Conservation (phyloP, 2,113 vertebrate species). For the Holacanthus passer region DNA sequence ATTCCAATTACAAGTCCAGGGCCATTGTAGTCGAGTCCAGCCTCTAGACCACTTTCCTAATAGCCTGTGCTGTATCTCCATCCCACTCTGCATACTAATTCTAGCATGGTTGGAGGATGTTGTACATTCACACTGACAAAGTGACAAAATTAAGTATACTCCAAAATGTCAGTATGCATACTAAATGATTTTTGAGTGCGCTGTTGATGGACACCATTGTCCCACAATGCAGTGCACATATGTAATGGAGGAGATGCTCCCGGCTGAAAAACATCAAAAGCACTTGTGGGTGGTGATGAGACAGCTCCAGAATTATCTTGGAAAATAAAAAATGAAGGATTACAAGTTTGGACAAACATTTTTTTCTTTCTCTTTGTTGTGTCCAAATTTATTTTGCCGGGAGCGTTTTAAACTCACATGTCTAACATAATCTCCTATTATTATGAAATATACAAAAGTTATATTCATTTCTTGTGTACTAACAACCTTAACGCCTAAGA, state of each 20-base stretch:
- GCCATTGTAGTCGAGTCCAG: constrained; percentile 33
- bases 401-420: not conserved
- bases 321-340: constrained; percentile 23
- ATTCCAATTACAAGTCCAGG: constrained; percentile 37
- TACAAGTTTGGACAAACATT: constrained; percentile 43
- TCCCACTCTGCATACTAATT: constrained; percentile 50
- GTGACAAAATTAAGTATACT: constrained; percentile 56
- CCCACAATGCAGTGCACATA: constrained; percentile 42
- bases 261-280: constrained; percentile 58
- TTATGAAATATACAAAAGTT: constrained; percentile 1
- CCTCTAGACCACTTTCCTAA: constrained; percentile 32
- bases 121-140: constrained; percentile 33
- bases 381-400: constrained; percentile 19
- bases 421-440: not conserved
- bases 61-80: constrained; percentile 33
- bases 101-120: constrained; percentile 22
- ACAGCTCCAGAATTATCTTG: constrained; percentile 22
- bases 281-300: constrained; percentile 57
- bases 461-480: not conserved
- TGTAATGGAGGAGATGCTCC: constrained; percentile 50
- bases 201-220: constrained; percentile 59
- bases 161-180: constrained; percentile 59
- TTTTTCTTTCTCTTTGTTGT: constrained; percentile 34
- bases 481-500: not conserved
- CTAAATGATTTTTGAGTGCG: constrained; percentile 54